Evolutionary conservation across 2,888 invertebrate genomes (phyloP), one percentile per base, ranked within the genome.

Genomic region (Eucera pruinosa): DNA sequence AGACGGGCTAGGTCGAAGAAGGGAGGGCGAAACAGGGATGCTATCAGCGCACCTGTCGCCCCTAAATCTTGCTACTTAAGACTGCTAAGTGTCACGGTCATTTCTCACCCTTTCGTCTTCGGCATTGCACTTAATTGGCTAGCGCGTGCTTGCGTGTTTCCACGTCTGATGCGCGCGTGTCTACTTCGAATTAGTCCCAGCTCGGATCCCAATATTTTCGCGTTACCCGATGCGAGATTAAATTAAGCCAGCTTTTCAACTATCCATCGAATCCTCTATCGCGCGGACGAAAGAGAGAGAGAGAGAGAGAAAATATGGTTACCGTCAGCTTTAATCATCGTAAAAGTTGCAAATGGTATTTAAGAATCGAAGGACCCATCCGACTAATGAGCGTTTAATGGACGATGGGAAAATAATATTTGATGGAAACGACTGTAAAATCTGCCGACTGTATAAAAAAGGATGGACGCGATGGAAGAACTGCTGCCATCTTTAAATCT

Each of bases 61-160:
- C 81, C 87, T 92, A 91, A 92, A 92, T 92, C 91, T 91, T 87
- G 85, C 88, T 89, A 90, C 90, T 91, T 90, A 90, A 89, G 89
- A 76, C 82, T 70, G 84, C 81, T 75, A 85, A 84, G 84, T 87
- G 84, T 89, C 87, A 86, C 87, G 86, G 82, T 86, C 84, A 67
- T 81, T 78, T 83, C 83, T 83, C 78, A 83, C 82, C 83, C 79
- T 78, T 79, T 79, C 78, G 79, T 79, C 81, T 80, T 82, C 82
- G 80, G 87, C 87, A 87, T 87, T 86, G 86, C 83, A 85, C 88
- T 90, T 91, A 91, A 91, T 91, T 91, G 91, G 91, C 89, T 87
- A 86, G 87, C 88, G 86, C 81, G 81, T 61, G 73, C 67, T 73
- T 30, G 73, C 77, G 69, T 78, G 70, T 61, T 69, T 69, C 30